phyloP scores from a whole-genome alignment of 1,140 invertebrate species.

The Zaprionus africanus region DNA sequence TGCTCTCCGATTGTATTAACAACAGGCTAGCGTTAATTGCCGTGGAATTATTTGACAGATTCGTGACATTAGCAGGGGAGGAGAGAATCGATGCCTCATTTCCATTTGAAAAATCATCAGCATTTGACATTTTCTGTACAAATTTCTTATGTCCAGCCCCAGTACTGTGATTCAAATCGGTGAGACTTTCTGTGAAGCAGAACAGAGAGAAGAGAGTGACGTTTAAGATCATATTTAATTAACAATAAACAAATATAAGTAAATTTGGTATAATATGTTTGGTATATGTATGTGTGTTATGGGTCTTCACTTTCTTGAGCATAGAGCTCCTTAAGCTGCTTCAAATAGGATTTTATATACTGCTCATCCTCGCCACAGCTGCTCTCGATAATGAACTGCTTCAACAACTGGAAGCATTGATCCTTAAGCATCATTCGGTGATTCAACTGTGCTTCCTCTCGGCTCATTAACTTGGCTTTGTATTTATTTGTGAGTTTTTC shows the following conservation, averaged over 20 bases:
- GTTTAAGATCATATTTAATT: constrained; percentile 7
- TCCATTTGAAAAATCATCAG: constrained; percentile 31
- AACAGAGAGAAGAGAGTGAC: constrained; percentile 6
- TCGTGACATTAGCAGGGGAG: constrained; percentile 2
- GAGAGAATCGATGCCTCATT: constrained; percentile 29
- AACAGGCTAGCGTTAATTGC: constrained; percentile 73
- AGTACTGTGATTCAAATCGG: constrained; percentile 54
- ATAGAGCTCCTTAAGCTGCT: constrained; percentile 44
- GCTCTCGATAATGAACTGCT: constrained; percentile 18
- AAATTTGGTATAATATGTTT: neutral
- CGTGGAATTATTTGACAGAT: constrained; percentile 21
- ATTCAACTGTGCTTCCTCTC: constrained; percentile 3
- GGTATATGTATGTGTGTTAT: constrained; percentile 17
- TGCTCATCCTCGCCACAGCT: constrained; percentile 1
- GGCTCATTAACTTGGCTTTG: constrained; percentile 19
- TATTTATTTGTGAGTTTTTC: constrained; percentile 43
- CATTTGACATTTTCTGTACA: constrained; percentile 31
- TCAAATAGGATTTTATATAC: constrained; percentile 30
- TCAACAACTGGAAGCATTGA: constrained; percentile 51
- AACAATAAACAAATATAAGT: constrained; percentile 3
- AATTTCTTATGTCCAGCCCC: constrained; percentile 34
- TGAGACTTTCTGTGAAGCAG: constrained; percentile 59
- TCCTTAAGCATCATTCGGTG: constrained; percentile 16
- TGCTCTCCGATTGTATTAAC: constrained; percentile 75
- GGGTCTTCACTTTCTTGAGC: constrained; percentile 21